These are phyloP conservation scores for Eretmochelys imbricata DNA, from an alignment of 2,113 vertebrate genomes.

Conservation along the genomic window DNA sequence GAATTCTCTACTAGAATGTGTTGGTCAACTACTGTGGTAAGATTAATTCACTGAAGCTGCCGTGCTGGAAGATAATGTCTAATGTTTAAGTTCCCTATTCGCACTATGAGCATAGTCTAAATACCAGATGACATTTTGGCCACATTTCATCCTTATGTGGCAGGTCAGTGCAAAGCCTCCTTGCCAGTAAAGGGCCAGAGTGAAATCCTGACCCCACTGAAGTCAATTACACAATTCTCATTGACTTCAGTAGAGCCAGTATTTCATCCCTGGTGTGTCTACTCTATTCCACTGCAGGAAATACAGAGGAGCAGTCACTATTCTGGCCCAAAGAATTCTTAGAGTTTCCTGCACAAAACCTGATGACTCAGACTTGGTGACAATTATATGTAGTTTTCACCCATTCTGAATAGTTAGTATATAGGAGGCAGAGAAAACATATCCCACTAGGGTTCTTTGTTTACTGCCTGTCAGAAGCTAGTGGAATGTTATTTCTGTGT, in stretches of 20 bases:
- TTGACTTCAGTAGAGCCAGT: not conserved
- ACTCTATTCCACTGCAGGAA: not conserved
- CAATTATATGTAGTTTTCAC: conserved; percentile 32
- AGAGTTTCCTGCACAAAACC: not conserved
- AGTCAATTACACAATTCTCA: not conserved
- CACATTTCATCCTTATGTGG: not conserved
- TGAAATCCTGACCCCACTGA: not conserved
- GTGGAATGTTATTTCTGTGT: not conserved
- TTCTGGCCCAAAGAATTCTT: not conserved
- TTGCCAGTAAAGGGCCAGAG: not conserved
- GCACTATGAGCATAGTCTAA: not conserved
- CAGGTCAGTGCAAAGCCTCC: not conserved
- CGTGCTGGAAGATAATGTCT: not conserved
- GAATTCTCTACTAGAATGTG: conserved; percentile 4
- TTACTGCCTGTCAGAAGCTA: not conserved
- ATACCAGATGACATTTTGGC: not conserved
- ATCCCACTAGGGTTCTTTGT: conserved; percentile 3
- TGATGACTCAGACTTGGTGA: not conserved
- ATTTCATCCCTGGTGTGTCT: not conserved
- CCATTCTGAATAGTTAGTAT: conserved; percentile 34
- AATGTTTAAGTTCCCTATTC: not conserved
- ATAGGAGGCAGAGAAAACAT: not conserved
- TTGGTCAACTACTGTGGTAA: conserved; percentile 7
- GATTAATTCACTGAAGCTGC: conserved; percentile 8
- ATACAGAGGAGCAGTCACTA: not conserved